Evolutionary conservation across 2,888 invertebrate genomes (phyloP).

Genomic region (Eupithecia exiguata): DNA sequence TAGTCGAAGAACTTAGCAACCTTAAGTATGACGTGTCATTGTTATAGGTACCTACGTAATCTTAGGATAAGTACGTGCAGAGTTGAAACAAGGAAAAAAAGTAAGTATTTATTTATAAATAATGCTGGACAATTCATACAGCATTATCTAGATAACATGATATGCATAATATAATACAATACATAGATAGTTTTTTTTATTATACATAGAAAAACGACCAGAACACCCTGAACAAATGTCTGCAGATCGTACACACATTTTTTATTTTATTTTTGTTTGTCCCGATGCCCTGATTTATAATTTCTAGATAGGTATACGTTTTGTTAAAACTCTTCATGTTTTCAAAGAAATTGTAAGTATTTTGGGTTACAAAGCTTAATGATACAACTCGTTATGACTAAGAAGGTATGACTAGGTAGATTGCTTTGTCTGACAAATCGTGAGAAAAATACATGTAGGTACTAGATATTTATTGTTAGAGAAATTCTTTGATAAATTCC

Average conservation of each 20-base stretch:
- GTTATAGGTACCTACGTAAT: neutral
- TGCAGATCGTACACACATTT: no score
- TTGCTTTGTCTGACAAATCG: neutral
- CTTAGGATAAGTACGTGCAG: neutral
- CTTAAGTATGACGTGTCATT: neutral
- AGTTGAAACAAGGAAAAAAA: no score
- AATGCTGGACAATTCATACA: no score
- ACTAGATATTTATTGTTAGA: neutral
- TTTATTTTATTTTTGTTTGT: no score
- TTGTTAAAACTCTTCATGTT: neutral
- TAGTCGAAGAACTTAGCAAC: neutral
- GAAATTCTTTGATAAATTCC: neutral
- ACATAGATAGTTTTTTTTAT: no score
- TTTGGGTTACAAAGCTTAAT: neutral
- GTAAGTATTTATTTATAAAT: no score
- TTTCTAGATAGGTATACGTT: neutral
- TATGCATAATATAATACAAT: no score
- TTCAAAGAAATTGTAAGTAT: neutral
- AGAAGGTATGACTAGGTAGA: neutral
- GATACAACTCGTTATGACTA: neutral
- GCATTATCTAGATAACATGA: no score
- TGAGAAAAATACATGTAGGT: neutral
- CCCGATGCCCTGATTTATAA: no score
- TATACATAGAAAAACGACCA: no score
- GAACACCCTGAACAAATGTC: no score